Conservation (phyloP, 2,888 invertebrate genomes). For the Plagodis dolabraria region DNA sequence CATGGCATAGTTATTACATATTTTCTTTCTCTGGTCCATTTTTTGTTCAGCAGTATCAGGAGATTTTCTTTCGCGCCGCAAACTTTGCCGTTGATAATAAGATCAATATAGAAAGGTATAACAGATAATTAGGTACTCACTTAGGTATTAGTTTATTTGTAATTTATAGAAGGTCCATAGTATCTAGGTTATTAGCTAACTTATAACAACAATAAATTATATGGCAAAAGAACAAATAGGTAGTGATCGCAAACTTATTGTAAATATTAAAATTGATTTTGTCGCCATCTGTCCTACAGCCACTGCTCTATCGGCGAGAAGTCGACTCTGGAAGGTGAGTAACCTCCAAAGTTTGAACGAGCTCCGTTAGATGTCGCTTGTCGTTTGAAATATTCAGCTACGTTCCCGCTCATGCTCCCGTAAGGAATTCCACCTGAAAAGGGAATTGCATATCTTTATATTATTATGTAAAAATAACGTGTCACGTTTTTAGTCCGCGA, state of each 20-base stretch:
- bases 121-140: too few species aligned
- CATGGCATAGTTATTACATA: too few species aligned
- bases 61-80: too few species aligned
- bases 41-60: too few species aligned
- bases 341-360: constrained; percentile 40
- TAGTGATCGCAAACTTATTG: not conserved
- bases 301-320: constrained; percentile 69
- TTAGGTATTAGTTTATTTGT: too few species aligned
- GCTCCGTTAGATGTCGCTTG: constrained; percentile 59
- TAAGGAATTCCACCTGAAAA: constrained; percentile 86
- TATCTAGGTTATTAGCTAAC: not conserved
- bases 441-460: not conserved
- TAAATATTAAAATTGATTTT: constrained; percentile 12
- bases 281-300: constrained; percentile 59
- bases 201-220: constrained; percentile 27
- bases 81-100: too few species aligned
- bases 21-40: too few species aligned
- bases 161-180: too few species aligned
- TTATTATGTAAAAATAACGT: too few species aligned
- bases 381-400: constrained; percentile 75
- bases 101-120: too few species aligned
- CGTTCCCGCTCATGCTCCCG: constrained; percentile 85
- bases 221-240: constrained; percentile 11
- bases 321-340: constrained; percentile 43
- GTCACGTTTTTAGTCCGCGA: too few species aligned